Base-by-base conservation (phyloP, 1,140 invertebrate genomes). In the Bradysia coprophila region DNA sequence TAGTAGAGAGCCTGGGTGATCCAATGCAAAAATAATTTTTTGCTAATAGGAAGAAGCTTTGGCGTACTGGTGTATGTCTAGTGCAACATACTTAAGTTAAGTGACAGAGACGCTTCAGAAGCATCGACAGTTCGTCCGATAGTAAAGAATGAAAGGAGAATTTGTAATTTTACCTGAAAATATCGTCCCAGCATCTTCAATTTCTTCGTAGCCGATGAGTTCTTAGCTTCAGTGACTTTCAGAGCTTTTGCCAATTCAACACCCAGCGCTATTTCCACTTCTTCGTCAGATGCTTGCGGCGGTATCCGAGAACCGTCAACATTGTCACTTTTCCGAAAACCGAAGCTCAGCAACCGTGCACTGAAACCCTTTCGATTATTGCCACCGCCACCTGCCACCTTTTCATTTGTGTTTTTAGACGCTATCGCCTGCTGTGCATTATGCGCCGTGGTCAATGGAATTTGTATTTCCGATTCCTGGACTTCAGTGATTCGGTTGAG, bases 401-500 rank as follows among this genome's bases (percentile, higher is more conserved):
- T n/a, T 37, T 61, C 62, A 11, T 57, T 51, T 3, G 55, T 46
- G 1, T 44, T 48, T 37, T 13, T n/a, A 18, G 23, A 6, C 19
- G 42, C 22, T 4, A 54, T 50, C 0, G 55, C 48, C 9, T 48
- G 40, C 19, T 53, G 48, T 31, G 51, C 50, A 11, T 49, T 51
- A 8, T 46, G 49, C 22, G 51, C 45, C n/a, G 16, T 41, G 24
- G 24, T 28, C 13, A 28, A 28, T 8, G 24, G 6, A 6, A 46
- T 59, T 52, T 16, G 57, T 45, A 52, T 47, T 46, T 72, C 69
- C n/a, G 68, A 67, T 61, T 80, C 78, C 50, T 79, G 76, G 13
- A 79, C 77, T 58, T 84, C 81, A 10, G 81, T 82, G 32, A 87
- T 86, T 21, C 81, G 68, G 55, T 87, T 84, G 19, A 87, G 57